These are phyloP conservation scores for Cordilura impudica DNA, from an alignment of 2,888 invertebrate genomes.

Conservation along the genomic window DNA sequence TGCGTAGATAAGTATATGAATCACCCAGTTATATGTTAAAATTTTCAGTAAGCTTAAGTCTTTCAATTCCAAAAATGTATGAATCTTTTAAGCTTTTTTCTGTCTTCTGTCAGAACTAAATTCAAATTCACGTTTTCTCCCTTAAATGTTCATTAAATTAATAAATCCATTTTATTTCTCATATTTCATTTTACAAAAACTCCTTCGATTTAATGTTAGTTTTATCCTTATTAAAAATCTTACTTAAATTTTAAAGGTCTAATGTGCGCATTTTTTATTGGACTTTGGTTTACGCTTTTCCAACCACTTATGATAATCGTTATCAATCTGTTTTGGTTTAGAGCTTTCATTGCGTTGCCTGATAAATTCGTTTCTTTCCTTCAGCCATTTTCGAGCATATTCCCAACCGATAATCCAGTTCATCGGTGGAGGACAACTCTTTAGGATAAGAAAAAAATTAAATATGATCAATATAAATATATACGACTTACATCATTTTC, in stretches of 20 bases:
- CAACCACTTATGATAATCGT: slow-evolving; percentile 70
- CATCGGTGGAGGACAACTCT: slow-evolving; percentile 64
- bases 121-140: too few relatives aligned
- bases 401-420: slow-evolving; percentile 65
- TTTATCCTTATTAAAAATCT: not conserved
- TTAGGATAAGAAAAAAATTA: not conserved
- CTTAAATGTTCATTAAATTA: too few relatives aligned
- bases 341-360: slow-evolving; percentile 27
- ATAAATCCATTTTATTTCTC: too few relatives aligned
- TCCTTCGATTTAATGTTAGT: too few relatives aligned
- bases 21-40: too few relatives aligned
- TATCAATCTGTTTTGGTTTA: slow-evolving; percentile 65
- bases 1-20: too few relatives aligned
- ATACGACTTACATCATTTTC: slow-evolving; percentile 67
- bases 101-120: too few relatives aligned
- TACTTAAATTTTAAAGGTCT: not conserved
- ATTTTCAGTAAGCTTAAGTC: too few relatives aligned
- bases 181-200: too few relatives aligned
- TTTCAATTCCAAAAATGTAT: too few relatives aligned
- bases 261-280: slow-evolving; percentile 16
- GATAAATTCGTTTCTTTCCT: slow-evolving; percentile 64
- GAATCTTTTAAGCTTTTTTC: too few relatives aligned
- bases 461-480: not conserved
- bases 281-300: slow-evolving; percentile 60
- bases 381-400: slow-evolving; percentile 67